Conservation (phyloP, 92 coral and sea anemone species). For the Hydrozoanthus gracilis region DNA sequence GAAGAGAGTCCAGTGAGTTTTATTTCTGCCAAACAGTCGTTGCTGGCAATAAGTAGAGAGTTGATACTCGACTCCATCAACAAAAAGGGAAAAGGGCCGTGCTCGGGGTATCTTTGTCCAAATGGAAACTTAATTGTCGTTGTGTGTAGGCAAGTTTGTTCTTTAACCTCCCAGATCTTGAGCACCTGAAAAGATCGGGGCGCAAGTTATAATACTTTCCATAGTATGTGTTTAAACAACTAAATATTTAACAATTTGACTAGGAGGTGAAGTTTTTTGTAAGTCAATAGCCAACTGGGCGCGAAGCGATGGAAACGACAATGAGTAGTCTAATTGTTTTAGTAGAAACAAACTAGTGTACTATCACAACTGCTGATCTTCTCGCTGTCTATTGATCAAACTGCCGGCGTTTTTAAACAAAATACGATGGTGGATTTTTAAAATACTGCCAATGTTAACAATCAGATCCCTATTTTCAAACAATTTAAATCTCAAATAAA, state of each 20-base stretch:
- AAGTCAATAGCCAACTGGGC: too few species aligned
- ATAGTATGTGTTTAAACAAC: background rate
- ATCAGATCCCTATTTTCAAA: too few species aligned
- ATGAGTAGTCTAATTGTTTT: too few species aligned
- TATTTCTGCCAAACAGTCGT: conserved; percentile 88
- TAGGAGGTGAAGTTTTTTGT: too few species aligned
- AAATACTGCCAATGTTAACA: too few species aligned
- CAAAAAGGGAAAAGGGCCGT: conserved; percentile 93
- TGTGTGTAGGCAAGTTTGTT: conserved; percentile 88
- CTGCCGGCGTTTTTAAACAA: too few species aligned
- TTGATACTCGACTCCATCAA: conserved; percentile 79
- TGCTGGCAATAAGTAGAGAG: conserved; percentile 83
- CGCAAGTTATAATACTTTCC: too few species aligned
- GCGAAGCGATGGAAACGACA: background rate
- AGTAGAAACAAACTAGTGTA: too few species aligned
- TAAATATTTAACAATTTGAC: background rate
- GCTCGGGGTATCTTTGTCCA: conserved; percentile 89
- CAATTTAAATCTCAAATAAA: too few species aligned
- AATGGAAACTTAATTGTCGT: conserved; percentile 86
- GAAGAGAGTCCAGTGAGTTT: conserved; percentile 74
- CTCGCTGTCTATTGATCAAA: too few species aligned
- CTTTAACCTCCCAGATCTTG: conserved; percentile 91
- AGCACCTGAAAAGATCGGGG: conserved; percentile 67
- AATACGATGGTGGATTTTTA: too few species aligned
- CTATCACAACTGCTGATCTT: too few species aligned